Percentiles rank a stretch among this genome's conserved stretches.
phyloP scores from a whole-genome alignment of 1,140 invertebrate species.

The Muscidifurax raptorellus region DNA sequence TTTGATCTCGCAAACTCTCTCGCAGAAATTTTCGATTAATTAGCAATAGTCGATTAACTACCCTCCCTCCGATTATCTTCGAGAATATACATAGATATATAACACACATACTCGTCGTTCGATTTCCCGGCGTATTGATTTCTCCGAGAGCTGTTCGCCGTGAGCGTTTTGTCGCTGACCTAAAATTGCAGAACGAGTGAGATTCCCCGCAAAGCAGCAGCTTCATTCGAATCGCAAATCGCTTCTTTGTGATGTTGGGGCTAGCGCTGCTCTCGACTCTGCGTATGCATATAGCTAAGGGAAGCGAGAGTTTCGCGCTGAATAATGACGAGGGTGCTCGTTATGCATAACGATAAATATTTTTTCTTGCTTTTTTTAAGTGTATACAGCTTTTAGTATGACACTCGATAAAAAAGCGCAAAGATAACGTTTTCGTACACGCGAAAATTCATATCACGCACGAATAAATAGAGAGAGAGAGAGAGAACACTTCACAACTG shows the following conservation, averaged over 20 bases:
- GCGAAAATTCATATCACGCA: too few species aligned
- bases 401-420: too few species aligned
- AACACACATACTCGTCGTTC: not conserved
- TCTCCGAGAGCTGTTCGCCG: constrained; percentile 31
- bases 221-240: constrained; percentile 56
- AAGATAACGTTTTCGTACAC: too few species aligned
- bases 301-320: not conserved
- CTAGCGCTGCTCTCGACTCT: not conserved
- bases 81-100: not conserved
- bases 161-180: constrained; percentile 33
- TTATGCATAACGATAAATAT: constrained; percentile 31
- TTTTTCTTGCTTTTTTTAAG: not conserved
- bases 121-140: constrained; percentile 50
- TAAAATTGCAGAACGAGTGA: constrained; percentile 38
- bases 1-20: too few species aligned
- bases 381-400: too few species aligned
- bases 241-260: not conserved
- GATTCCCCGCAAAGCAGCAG: not conserved
- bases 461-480: not conserved
- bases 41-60: constrained; percentile 50
- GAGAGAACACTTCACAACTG: not conserved
- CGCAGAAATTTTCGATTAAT: constrained; percentile 49
- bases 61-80: not conserved
- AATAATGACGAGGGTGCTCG: constrained; percentile 26
- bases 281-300: not conserved